Conservation (phyloP, 1,140 invertebrate genomes). For the Choristoneura fumiferana region DNA sequence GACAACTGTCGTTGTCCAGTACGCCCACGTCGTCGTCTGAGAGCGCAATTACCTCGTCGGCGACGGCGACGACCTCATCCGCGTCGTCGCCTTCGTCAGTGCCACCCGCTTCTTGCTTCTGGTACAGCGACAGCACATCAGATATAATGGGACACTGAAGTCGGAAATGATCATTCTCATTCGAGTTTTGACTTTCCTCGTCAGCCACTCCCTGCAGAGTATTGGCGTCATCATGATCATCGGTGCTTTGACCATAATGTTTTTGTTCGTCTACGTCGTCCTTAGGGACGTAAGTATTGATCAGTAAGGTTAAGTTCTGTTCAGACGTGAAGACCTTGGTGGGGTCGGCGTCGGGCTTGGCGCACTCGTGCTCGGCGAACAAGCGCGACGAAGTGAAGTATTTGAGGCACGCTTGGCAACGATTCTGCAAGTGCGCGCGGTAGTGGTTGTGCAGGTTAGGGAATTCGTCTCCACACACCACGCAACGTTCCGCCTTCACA, state of each 20-base stretch:
- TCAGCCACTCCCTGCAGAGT: slow-evolving; percentile 31
- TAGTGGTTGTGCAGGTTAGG: slow-evolving; percentile 75
- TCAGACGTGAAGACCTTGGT: slow-evolving; percentile 62
- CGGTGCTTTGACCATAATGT: slow-evolving; percentile 55
- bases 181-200: slow-evolving; percentile 28
- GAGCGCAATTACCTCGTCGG: not conserved
- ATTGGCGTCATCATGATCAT: slow-evolving; percentile 37
- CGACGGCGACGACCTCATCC: slow-evolving; percentile 34
- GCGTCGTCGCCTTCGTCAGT: slow-evolving; percentile 52
- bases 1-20: not conserved
- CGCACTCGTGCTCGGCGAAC: slow-evolving; percentile 63
- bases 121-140: slow-evolving; percentile 61
- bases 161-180: slow-evolving; percentile 35
- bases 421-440: slow-evolving; percentile 64
- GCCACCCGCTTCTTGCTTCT: slow-evolving; percentile 41
- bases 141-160: slow-evolving; percentile 64
- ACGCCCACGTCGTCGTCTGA: slow-evolving; percentile 10
- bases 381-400: slow-evolving; percentile 67
- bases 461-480: slow-evolving; percentile 66
- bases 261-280: slow-evolving; percentile 67
- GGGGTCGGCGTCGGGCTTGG: slow-evolving; percentile 59
- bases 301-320: slow-evolving; percentile 49
- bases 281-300: slow-evolving; percentile 60
- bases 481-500: slow-evolving; percentile 60
- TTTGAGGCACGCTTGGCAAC: slow-evolving; percentile 59